Conservation (phyloP, 2,113 vertebrate genomes). For the Tichodroma muraria region DNA sequence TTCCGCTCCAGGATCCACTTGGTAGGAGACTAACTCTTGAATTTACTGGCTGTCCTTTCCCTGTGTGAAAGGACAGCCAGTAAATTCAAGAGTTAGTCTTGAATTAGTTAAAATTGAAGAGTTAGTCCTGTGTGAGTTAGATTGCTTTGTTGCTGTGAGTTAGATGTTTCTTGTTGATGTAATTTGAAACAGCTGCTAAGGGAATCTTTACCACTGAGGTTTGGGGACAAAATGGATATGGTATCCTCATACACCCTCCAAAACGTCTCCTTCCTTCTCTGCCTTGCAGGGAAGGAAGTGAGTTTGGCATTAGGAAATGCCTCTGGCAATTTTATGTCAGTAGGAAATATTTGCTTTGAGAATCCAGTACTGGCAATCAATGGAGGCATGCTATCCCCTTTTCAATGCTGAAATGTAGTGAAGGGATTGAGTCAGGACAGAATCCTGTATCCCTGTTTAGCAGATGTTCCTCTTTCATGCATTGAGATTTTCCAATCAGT, state of each 20-base stretch:
- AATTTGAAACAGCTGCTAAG: constrained; percentile 2
- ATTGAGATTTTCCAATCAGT: constrained; percentile 9
- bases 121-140: neutral
- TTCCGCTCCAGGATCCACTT: neutral
- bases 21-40: neutral
- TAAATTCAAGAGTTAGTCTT: no score
- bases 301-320: neutral
- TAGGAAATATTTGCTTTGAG: neutral
- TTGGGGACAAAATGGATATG: neutral
- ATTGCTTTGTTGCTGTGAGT: constrained; percentile 2
- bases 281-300: neutral
- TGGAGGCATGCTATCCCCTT: neutral
- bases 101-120: no score
- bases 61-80: no score
- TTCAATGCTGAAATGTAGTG: neutral
- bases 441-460: neutral
- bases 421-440: neutral
- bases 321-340: neutral
- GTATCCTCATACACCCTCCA: neutral
- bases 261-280: neutral
- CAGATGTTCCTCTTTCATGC: constrained; percentile 5
- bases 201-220: neutral
- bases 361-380: neutral
- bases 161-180: neutral
- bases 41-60: neutral